Evolutionary conservation across 2,888 invertebrate species (phyloP), one percentile per base, ranked within the genome.

Genomic region (Frankliniella fusca): DNA sequence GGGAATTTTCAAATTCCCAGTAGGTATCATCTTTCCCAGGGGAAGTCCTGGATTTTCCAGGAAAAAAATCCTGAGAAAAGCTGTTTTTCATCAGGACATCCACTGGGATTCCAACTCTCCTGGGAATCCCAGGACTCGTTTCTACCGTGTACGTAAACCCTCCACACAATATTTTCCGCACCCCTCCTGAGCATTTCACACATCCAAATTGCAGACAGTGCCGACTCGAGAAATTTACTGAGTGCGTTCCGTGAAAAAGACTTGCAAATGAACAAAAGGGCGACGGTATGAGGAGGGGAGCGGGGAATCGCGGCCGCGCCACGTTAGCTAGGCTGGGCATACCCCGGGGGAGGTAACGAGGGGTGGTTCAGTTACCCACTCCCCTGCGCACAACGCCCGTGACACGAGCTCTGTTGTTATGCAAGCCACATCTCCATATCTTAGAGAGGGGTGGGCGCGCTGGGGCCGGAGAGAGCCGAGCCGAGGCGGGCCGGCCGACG

Each of bases 351-450:
- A n/a, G 65, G 65, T 70, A 70, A 70, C 27, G 23, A 12, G 27
- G 23, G 27, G 70, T 23, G 70, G 70, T n/a, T 23, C 70, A 15
- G 54, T 20, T 20, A 23, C 70, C 23, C 27, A 8, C 27, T 12
- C 11, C 70, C 27, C 70, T 27, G 0, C 70, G 61, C 61, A n/a
- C 70, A 76, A 10, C 15, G 18, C 61, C 15, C 23, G 23, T 23
- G 10, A 76, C 70, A 76, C 70, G 27, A 3, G 27, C 27, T 10
- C 70, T 10, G 70, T 76, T 76, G 70, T 76, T 76, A 76, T 76
- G 70, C 70, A 76, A 23, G 23, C 70, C 27, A 27, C 70, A 76
- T 76, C 70, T 76, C 70, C 70, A 76, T 76, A 76, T 76, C 70
- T 76, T 27, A 76, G 70, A 23, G 27, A 76, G 10, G 27, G 70